Base-by-base conservation (phyloP, 2,888 invertebrate species). In the Lasioglossum calceatum region DNA sequence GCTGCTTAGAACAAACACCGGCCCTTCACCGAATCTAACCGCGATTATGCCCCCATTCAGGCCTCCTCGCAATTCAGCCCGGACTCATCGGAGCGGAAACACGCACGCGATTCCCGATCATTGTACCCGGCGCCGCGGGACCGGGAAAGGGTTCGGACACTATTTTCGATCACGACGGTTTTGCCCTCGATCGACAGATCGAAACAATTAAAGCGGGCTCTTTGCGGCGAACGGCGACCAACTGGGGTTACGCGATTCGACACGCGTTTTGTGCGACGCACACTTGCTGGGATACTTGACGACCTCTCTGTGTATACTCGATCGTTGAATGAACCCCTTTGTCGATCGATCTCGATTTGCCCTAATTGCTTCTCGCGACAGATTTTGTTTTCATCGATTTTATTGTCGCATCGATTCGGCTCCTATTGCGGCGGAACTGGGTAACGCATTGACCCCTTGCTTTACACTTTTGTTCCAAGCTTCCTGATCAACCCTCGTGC, bases 61-160 rank as follows among this genome's bases (percentile, higher is more conserved):
- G 27, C 77, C 64, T 75, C 80, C 42, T 58, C 14, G 50, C n/a
- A 58, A 58, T 58, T 58, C 58, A 58, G 10, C 58, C 1, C n/a
- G 44, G 16, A 54, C 32, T 54, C 39, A 44, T 10, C 76, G 67
- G 39, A 71, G 64, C 44, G 87, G 81, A 87, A 87, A 79, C 39
- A 5, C 79, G 79, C 84, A 77, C 79, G 84, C 84, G 84, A 87
- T 84, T 83, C 75, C 76, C 76, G 76, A 81, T 81, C 82, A 76
- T 84, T 87, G 78, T 81, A 32, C 27, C 19, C 64, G 73, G 12
- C 50, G 36, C 64, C 64, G 32, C 64, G 32, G 61, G 36, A 23
- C 36, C 8, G 70, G n/a, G 70, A 77, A 84, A 76, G 73, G 77
- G 77, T 77, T 77, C 64, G 50, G 80, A 80, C 67, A 75, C n/a